A percentile compares a stretch with the other conserved stretches of the same genome.
phyloP scores from a whole-genome alignment of 2,888 invertebrate species.

The Hypomecis punctinalis region DNA sequence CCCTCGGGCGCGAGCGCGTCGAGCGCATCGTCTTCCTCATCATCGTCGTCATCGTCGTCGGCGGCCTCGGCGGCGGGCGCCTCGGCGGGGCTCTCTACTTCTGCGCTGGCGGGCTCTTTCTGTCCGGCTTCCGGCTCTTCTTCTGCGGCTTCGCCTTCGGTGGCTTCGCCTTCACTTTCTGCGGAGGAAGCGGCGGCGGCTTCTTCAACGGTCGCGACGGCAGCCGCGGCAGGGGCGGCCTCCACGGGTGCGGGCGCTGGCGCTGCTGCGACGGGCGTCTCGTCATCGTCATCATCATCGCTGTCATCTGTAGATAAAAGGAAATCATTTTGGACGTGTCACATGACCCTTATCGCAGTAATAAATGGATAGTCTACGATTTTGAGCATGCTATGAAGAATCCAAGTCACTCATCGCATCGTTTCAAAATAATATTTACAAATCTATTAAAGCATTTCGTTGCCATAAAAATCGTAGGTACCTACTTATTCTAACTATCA shows the following conservation, averaged over 20 bases:
- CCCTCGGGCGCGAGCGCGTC: slow-evolving; percentile 84
- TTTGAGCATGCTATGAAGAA: too few relatives aligned
- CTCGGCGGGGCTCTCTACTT: slow-evolving; percentile 61
- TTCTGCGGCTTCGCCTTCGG: slow-evolving; percentile 64
- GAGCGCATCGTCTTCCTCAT: slow-evolving; percentile 86
- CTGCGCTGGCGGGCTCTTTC: slow-evolving; percentile 74
- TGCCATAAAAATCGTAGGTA: too few relatives aligned
- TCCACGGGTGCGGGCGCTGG: slow-evolving; percentile 77
- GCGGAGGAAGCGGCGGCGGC: slow-evolving; percentile 70
- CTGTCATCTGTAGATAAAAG: slow-evolving; percentile 35
- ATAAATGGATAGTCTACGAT: too few relatives aligned
- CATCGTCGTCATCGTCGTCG: slow-evolving; percentile 78
- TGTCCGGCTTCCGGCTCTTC: slow-evolving; percentile 74
- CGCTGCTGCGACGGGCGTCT: slow-evolving; percentile 75
- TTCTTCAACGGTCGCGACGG: slow-evolving; percentile 75
- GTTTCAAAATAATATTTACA: too few relatives aligned
- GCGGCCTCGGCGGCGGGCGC: slow-evolving; percentile 66
- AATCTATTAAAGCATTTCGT: too few relatives aligned
- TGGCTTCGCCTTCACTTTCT: slow-evolving; percentile 60
- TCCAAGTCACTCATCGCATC: too few relatives aligned
- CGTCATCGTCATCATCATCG: slow-evolving; percentile 84
- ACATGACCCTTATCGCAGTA: too few relatives aligned
- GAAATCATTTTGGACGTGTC: neutral
- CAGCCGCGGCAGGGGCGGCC: slow-evolving; percentile 70
- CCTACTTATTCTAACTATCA: too few relatives aligned